These are phyloP conservation scores for Rhynchomys soricoides DNA, from an alignment of 2,113 vertebrate species.

Conservation along the genomic window DNA sequence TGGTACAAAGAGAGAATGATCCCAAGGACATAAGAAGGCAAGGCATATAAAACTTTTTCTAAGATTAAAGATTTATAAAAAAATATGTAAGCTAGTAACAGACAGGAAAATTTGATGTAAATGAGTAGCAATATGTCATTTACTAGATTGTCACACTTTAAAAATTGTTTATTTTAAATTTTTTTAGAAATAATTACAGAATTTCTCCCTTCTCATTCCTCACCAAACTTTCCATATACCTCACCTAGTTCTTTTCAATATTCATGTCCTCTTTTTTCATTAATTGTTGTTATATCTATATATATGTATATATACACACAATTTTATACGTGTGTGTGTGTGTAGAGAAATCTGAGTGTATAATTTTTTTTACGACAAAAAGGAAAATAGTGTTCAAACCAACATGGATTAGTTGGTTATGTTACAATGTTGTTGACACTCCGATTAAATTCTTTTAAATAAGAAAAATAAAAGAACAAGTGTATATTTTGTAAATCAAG, in stretches of 20 bases:
- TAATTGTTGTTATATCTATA: background rate
- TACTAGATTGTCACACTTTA: background rate
- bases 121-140: background rate
- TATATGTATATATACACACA: background rate
- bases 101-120: background rate
- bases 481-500: background rate
- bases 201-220: background rate
- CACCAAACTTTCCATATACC: background rate
- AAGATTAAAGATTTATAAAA: background rate
- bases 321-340: background rate
- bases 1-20: background rate
- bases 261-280: background rate
- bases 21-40: background rate
- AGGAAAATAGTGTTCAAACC: background rate
- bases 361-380: background rate
- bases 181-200: background rate
- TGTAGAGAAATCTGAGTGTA: background rate
- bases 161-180: background rate
- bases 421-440: background rate
- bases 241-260: background rate
- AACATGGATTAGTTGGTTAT: background rate
- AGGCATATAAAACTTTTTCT: background rate
- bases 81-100: background rate
- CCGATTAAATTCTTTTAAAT: background rate
- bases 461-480: background rate